These are phyloP conservation scores for Agrilus mali DNA, from an alignment of 2,888 invertebrate species.

Conservation along the genomic window DNA sequence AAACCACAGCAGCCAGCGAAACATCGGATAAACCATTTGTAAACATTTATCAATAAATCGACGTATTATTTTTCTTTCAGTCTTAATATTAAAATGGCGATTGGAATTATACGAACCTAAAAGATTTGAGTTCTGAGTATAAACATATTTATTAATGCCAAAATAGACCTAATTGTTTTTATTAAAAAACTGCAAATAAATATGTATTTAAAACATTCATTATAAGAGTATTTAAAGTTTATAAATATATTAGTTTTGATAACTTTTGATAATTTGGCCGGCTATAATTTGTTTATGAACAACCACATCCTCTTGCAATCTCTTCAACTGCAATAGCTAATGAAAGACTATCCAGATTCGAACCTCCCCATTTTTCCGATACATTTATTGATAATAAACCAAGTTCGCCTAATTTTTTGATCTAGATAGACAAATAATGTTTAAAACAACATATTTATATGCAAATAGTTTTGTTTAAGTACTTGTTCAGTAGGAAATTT, in stretches of 20 bases:
- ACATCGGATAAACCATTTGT: too few species aligned
- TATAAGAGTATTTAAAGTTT: background rate
- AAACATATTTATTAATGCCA: too few species aligned
- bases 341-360: constrained; percentile 55
- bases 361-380: constrained; percentile 51
- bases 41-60: too few species aligned
- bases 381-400: constrained; percentile 59
- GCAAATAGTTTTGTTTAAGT: constrained; percentile 1
- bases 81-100: too few species aligned
- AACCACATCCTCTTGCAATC: constrained; percentile 62
- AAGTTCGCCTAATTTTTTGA: constrained; percentile 53
- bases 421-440: constrained; percentile 31
- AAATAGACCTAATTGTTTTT: too few species aligned
- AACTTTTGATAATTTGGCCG: constrained; percentile 45
- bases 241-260: constrained; percentile 24
- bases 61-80: too few species aligned
- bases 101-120: too few species aligned
- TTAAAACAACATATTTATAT: background rate
- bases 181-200: too few species aligned
- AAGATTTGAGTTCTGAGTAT: too few species aligned
- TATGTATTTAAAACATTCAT: too few species aligned
- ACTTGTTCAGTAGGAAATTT: constrained; percentile 50
- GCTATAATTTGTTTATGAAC: constrained; percentile 62
- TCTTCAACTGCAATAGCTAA: constrained; percentile 67
- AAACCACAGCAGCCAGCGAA: too few species aligned